Percentiles rank a stretch among this genome's conserved stretches.
Evolutionary conservation across 2,888 invertebrate species (phyloP).

Genomic region (Matsumyia berberina): DNA sequence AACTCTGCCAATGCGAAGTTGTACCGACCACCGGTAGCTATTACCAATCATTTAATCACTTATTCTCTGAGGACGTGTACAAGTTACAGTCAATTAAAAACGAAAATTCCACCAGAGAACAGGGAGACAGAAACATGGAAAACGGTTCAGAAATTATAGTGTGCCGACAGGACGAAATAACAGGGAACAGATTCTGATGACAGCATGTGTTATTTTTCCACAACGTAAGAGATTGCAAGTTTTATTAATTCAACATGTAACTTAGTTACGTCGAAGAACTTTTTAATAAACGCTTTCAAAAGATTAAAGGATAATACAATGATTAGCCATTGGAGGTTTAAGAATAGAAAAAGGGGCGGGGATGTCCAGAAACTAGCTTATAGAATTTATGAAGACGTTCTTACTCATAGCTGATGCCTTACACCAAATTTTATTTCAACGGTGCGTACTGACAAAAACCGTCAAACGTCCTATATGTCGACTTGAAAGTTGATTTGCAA

Average conservation of each 20-base stretch:
- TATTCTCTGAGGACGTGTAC: conserved; percentile 12
- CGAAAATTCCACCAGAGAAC: conserved; percentile 1
- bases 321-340: no score
- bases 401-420: no score
- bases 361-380: no score
- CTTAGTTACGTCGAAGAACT: no score
- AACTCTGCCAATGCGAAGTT: background rate
- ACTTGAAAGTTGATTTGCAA: no score
- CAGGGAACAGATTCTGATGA: conserved; percentile 8
- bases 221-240: background rate
- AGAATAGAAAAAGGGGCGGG: no score
- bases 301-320: no score
- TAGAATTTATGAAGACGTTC: no score
- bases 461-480: no score
- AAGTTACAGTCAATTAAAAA: conserved; percentile 33
- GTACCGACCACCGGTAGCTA: conserved; percentile 1
- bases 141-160: conserved; percentile 33
- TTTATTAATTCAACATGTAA: conserved; percentile 21
- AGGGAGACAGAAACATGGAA: background rate
- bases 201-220: conserved; percentile 1
- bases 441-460: no score
- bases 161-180: conserved; percentile 27
- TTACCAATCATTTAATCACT: conserved; percentile 18
- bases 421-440: no score
- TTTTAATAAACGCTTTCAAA: no score